Conservation (phyloP, 2,888 invertebrate species). For the Machimus rusticus region DNA sequence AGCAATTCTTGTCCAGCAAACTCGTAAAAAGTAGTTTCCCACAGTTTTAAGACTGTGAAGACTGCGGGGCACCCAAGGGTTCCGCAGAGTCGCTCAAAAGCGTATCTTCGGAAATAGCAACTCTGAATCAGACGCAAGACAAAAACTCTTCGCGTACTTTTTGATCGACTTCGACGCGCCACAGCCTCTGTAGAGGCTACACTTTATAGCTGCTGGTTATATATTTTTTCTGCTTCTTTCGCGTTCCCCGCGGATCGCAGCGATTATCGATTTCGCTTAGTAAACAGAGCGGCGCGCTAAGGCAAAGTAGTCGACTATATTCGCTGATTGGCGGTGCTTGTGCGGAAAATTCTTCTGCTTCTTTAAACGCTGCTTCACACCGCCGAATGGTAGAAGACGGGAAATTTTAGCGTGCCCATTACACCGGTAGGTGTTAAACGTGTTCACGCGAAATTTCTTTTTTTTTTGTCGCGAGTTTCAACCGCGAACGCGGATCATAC, state of each 20-base stretch:
- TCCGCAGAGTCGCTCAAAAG: background rate
- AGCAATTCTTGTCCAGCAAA: background rate
- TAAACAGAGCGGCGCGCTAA: background rate
- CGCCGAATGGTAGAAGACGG: background rate
- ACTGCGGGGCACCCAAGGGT: background rate
- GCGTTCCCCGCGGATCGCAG: background rate
- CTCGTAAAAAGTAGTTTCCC: background rate
- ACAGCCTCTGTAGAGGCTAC: background rate
- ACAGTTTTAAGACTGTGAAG: background rate
- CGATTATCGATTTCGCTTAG: conserved; percentile 22
- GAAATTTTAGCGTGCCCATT: background rate
- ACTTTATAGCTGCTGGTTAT: background rate
- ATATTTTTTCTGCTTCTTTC: background rate
- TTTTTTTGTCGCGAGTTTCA: background rate
- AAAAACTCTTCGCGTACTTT: background rate
- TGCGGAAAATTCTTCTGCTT: background rate
- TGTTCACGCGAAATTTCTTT: background rate
- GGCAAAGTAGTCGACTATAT: conserved; percentile 7
- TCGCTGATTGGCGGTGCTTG: conserved; percentile 18
- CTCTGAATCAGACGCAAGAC: background rate
- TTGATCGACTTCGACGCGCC: background rate
- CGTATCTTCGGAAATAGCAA: background rate
- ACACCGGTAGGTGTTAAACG: background rate
- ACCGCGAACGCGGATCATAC: background rate
- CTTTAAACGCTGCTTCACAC: background rate